A percentile compares a stretch with the other conserved stretches of the same genome.
Evolutionary conservation across 2,113 vertebrate species (phyloP).

Genomic region (Empidonax alnorum): DNA sequence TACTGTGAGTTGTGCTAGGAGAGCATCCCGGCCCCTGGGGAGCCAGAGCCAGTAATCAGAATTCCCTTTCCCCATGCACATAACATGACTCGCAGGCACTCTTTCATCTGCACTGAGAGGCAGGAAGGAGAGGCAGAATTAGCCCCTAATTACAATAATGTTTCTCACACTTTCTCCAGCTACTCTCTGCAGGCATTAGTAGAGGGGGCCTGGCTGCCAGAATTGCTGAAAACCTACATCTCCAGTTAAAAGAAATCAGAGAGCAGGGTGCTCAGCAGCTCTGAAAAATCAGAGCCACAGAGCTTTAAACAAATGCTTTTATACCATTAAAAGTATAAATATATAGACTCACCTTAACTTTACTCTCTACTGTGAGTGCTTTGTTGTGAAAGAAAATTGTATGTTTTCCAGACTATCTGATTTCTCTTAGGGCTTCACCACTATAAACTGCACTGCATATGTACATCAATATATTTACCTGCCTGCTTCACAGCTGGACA

Average conservation of each 20-base stretch:
- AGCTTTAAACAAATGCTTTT: conserved; percentile 34
- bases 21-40: conserved; percentile 36
- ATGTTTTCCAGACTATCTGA: conserved; percentile 8
- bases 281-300: background rate
- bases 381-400: conserved; percentile 26
- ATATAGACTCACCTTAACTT: background rate
- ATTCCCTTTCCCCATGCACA: background rate
- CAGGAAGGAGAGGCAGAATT: conserved; percentile 54
- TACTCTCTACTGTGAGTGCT: background rate
- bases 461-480: conserved; percentile 28
- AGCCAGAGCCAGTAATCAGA: conserved; percentile 40
- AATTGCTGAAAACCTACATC: background rate
- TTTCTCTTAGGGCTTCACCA: background rate
- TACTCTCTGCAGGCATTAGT: conserved; percentile 43
- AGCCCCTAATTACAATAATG: conserved; percentile 52
- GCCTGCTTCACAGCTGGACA: conserved; percentile 11
- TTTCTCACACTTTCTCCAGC: conserved; percentile 40
- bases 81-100: conserved; percentile 1
- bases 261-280: background rate
- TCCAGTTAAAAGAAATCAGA: conserved; percentile 15
- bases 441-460: background rate
- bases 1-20: conserved; percentile 1
- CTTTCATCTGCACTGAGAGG: conserved; percentile 43
- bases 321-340: background rate
- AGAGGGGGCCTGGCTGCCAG: background rate